phyloP scores from a whole-genome alignment of 2,113 vertebrate species.

The Lanius ludovicianus region DNA sequence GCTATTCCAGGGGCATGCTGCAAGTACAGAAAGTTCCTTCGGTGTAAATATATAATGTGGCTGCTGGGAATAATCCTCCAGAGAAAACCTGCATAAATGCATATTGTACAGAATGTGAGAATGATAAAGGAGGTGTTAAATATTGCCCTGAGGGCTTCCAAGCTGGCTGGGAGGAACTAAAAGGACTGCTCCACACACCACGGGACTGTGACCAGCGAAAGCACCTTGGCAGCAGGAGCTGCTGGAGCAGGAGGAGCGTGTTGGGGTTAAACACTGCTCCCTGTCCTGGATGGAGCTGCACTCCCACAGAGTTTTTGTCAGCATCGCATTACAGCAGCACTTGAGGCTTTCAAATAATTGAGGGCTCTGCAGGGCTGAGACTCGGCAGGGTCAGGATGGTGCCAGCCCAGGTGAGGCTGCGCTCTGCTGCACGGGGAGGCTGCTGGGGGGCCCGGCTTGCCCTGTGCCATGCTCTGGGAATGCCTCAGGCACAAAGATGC shows the following conservation, averaged over 20 bases:
- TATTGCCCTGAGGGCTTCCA: neutral
- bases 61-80: neutral
- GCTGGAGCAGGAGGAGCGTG: fast-evolving
- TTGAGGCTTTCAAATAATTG: neutral
- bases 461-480: fast-evolving
- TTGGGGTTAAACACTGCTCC: neutral
- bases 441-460: fast-evolving
- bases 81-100: neutral
- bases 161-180: neutral
- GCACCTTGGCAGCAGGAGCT: neutral
- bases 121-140: neutral
- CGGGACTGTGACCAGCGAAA: neutral
- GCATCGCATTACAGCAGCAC: neutral
- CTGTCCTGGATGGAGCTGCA: fast-evolving
- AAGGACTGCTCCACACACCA: fast-evolving
- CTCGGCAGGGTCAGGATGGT: fast-evolving
- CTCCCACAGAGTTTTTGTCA: neutral
- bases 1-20: fast-evolving
- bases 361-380: neutral
- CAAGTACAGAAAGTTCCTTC: neutral
- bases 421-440: fast-evolving
- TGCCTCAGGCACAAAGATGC: fast-evolving
- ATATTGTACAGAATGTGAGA: neutral
- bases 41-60: neutral
- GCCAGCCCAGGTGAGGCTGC: fast-evolving